These are phyloP conservation scores for Sebastes goodei DNA, from an alignment of 2,797 vertebrate genomes.

Conservation along the genomic window DNA sequence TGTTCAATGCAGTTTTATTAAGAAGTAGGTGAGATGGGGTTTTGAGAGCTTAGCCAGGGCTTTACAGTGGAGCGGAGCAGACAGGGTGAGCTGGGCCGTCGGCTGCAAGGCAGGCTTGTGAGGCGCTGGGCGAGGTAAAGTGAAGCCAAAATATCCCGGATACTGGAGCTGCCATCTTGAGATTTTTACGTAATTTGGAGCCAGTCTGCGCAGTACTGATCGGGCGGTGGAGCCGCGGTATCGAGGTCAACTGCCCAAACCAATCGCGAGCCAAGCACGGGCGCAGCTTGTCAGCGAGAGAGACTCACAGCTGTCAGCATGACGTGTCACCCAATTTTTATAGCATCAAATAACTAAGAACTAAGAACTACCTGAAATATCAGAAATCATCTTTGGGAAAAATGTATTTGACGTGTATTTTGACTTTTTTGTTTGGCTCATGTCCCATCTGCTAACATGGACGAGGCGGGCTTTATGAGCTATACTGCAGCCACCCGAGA, in stretches of 20 bases:
- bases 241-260: neutral
- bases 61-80: neutral
- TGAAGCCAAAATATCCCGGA: neutral
- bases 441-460: too few species aligned
- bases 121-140: neutral
- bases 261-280: rapidly evolving
- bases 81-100: neutral
- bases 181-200: neutral
- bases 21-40: neutral
- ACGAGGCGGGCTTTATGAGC: too few species aligned
- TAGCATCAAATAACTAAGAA: too few species aligned
- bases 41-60: neutral
- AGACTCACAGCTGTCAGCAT: neutral
- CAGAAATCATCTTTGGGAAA: too few species aligned
- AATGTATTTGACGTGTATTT: too few species aligned
- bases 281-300: neutral
- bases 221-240: rapidly evolving
- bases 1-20: neutral
- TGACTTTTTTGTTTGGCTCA: too few species aligned
- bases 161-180: neutral
- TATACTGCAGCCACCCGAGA: too few species aligned
- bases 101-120: neutral
- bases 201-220: neutral
- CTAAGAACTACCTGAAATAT: too few species aligned
- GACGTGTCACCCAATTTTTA: neutral